phyloP scores from a whole-genome alignment of 2,797 vertebrate species.

The Chiloscyllium punctatum region DNA sequence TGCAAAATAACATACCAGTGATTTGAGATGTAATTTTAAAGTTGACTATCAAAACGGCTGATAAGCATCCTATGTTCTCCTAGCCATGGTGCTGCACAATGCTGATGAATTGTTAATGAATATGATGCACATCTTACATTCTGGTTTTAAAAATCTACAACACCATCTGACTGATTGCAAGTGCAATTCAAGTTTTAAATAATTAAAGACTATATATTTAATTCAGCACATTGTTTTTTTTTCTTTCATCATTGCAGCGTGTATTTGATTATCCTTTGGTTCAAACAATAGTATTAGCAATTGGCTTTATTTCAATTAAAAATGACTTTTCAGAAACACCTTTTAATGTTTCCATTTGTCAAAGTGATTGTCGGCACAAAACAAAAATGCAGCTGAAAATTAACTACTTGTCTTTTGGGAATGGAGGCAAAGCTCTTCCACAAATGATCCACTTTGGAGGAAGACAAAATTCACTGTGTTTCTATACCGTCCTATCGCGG shows the following conservation, averaged over 20 bases:
- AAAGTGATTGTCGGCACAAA: background rate
- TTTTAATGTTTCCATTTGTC: background rate
- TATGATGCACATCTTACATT: background rate
- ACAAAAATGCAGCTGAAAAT: background rate
- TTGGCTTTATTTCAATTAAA: background rate
- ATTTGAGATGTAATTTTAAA: background rate
- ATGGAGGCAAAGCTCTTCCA: background rate
- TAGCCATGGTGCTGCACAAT: background rate
- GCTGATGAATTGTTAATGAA: background rate
- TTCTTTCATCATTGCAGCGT: background rate
- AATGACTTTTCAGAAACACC: background rate
- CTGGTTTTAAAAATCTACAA: slow-evolving; percentile 17
- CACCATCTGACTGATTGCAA: background rate
- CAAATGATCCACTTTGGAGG: background rate
- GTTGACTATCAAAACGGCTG: background rate
- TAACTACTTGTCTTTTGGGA: background rate
- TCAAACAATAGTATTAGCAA: no score
- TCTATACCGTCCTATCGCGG: background rate
- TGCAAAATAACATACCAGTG: background rate
- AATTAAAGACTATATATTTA: slow-evolving; percentile 37
- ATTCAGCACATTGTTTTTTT: background rate
- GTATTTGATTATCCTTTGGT: background rate
- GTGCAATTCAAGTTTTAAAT: slow-evolving; percentile 36
- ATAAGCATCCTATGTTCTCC: no score
- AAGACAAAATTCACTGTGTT: background rate